These are phyloP conservation scores for Limonius californicus DNA, from an alignment of 1,140 invertebrate species.

Conservation along the genomic window DNA sequence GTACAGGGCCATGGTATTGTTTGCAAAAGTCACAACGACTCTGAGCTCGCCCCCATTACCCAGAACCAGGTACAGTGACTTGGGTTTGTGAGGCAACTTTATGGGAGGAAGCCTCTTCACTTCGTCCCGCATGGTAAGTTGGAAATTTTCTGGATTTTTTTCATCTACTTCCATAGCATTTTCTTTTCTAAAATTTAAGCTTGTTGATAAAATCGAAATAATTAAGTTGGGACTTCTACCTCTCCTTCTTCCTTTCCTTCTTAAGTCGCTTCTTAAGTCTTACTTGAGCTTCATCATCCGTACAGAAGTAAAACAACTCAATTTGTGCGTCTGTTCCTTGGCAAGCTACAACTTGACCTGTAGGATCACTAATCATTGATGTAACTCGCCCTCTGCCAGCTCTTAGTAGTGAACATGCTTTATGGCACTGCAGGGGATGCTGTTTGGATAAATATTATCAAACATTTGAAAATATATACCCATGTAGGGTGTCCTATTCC, in stretches of 20 bases:
- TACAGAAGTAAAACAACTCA: constrained; percentile 80
- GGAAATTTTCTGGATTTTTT: constrained; percentile 21
- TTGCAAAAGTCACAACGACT: constrained; percentile 59
- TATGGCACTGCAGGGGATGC: constrained; percentile 67
- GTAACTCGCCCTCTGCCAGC: constrained; percentile 70
- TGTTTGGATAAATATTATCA: no score
- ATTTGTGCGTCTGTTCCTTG: constrained; percentile 77
- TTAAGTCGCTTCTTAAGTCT: no score
- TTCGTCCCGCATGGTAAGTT: constrained; percentile 64
- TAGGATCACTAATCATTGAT: constrained; percentile 60
- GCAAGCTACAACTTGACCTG: constrained; percentile 70
- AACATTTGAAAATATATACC: no score
- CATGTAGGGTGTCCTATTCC: no score
- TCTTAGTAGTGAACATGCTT: constrained; percentile 73
- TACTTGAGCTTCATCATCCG: constrained; percentile 67
- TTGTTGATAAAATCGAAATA: no score
- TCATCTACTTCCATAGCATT: no score
- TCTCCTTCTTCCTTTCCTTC: no score
- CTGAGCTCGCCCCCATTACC: constrained; percentile 66
- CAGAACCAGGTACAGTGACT: constrained; percentile 63
- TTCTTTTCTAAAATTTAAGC: no score
- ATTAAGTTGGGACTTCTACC: no score
- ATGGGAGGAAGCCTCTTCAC: constrained; percentile 65
- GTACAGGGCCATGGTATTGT: constrained; percentile 69
- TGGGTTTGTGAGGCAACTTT: constrained; percentile 64